These are phyloP conservation scores for Dipus sagitta DNA, from an alignment of 2,797 vertebrate species.

Conservation along the genomic window DNA sequence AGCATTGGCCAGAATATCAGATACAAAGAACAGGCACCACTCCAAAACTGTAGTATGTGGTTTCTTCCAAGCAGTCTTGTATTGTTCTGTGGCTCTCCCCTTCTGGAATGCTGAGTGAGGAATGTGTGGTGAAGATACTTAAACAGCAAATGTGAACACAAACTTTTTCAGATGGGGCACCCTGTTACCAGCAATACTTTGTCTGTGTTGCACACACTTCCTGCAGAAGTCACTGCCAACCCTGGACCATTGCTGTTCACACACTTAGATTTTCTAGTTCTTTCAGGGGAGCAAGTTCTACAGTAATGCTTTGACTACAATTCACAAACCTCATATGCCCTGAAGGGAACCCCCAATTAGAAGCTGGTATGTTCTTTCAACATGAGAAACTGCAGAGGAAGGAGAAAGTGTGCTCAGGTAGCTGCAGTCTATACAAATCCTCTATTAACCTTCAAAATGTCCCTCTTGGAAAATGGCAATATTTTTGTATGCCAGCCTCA, in stretches of 20 bases:
- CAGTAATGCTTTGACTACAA: not conserved
- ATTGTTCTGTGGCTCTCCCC: not conserved
- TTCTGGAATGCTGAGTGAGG: not conserved
- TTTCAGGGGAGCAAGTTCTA: not conserved
- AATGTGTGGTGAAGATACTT: not conserved
- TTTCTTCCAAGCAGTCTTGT: not conserved
- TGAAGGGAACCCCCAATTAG: slow-evolving; percentile 67
- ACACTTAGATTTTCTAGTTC: not conserved
- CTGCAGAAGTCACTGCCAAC: not conserved
- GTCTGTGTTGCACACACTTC: not conserved
- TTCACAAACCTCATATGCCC: not conserved
- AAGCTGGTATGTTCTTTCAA: slow-evolving; percentile 55
- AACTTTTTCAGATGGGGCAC: not conserved
- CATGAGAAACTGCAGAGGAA: slow-evolving; percentile 57
- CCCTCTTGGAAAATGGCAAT: slow-evolving; percentile 80
- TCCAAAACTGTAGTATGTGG: not conserved
- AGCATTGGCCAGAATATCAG: not conserved
- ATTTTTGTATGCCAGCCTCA: slow-evolving; percentile 79
- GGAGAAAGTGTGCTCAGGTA: slow-evolving; percentile 38
- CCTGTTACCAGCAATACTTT: not conserved
- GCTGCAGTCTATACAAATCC: slow-evolving; percentile 70
- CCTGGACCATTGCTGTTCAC: not conserved
- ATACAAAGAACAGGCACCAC: not conserved
- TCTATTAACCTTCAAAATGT: slow-evolving; percentile 70
- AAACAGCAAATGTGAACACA: not conserved